Evolutionary conservation across 2,888 invertebrate genomes (phyloP).

Genomic region (Euproctis similis): DNA sequence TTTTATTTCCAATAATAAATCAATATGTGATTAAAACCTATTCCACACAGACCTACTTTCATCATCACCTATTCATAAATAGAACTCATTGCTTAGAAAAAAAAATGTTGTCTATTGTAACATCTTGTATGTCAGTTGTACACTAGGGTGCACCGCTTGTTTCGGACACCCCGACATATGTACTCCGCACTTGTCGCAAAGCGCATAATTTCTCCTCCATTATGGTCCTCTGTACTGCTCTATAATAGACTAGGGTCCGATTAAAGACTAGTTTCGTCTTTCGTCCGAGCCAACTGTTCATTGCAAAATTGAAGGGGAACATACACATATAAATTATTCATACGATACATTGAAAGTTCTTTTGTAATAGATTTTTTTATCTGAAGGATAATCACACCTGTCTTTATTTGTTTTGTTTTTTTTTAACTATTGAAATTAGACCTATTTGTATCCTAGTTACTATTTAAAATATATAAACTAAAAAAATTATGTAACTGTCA

Average conservation of each 20-base stretch:
- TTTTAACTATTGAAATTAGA: too few relatives aligned
- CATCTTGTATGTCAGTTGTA: constrained; percentile 29
- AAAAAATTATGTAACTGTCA: too few relatives aligned
- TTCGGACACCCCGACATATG: constrained; percentile 70
- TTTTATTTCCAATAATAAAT: too few relatives aligned
- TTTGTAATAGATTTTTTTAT: constrained; percentile 54
- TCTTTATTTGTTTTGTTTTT: constrained; percentile 32
- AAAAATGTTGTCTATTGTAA: not conserved
- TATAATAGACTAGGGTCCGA: constrained; percentile 62
- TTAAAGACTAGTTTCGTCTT: constrained; percentile 67
- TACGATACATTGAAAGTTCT: constrained; percentile 64
- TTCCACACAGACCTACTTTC: too few relatives aligned
- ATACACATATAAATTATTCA: constrained; percentile 70
- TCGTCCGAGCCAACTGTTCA: constrained; percentile 62
- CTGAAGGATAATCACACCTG: constrained; percentile 48
- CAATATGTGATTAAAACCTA: too few relatives aligned
- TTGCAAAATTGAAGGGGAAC: constrained; percentile 31
- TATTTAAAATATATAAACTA: too few relatives aligned
- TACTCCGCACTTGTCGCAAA: constrained; percentile 62
- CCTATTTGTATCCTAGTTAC: too few relatives aligned
- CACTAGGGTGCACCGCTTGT: constrained; percentile 33
- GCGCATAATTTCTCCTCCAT: constrained; percentile 71
- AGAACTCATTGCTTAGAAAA: too few relatives aligned
- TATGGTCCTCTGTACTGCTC: constrained; percentile 45
- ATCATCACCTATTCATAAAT: too few relatives aligned